These are phyloP conservation scores for Montifringilla adamsi DNA, from an alignment of 2,113 vertebrate genomes.

Conservation along the genomic window DNA sequence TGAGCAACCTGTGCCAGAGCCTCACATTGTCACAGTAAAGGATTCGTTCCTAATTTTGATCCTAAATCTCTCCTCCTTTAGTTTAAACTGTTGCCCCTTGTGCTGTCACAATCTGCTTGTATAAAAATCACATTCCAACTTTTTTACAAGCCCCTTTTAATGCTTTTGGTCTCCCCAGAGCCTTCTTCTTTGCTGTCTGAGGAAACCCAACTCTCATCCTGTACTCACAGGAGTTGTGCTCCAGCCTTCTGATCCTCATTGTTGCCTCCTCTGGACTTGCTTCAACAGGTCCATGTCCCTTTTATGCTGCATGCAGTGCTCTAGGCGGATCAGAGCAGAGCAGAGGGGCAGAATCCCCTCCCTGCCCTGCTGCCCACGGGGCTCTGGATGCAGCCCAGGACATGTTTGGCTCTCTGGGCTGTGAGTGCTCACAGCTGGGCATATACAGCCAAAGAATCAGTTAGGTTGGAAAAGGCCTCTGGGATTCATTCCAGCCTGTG, in stretches of 20 bases:
- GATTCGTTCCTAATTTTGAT: neutral
- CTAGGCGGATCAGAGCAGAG: neutral
- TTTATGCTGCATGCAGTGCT: neutral
- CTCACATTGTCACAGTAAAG: neutral
- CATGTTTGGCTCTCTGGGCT: neutral
- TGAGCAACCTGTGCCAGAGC: neutral
- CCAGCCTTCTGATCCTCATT: neutral
- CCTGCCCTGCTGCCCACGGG: neutral
- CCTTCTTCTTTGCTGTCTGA: neutral
- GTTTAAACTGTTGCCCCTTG: neutral
- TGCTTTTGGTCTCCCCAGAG: neutral
- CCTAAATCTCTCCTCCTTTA: neutral
- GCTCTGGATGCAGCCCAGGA: neutral
- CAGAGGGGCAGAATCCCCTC: neutral
- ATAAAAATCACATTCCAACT: neutral
- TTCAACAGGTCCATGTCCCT: neutral
- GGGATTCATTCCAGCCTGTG: neutral
- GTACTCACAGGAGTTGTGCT: neutral
- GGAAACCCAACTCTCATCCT: neutral
- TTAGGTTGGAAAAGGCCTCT: neutral
- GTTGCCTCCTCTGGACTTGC: rapidly evolving
- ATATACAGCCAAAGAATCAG: neutral
- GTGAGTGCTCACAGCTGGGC: neutral
- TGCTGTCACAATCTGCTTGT: neutral
- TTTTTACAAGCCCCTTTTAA: neutral